A percentile compares a stretch with the other conserved stretches of the same genome.
phyloP scores from a whole-genome alignment of 2,797 vertebrate genomes.

The Sebastes trivittatus region DNA sequence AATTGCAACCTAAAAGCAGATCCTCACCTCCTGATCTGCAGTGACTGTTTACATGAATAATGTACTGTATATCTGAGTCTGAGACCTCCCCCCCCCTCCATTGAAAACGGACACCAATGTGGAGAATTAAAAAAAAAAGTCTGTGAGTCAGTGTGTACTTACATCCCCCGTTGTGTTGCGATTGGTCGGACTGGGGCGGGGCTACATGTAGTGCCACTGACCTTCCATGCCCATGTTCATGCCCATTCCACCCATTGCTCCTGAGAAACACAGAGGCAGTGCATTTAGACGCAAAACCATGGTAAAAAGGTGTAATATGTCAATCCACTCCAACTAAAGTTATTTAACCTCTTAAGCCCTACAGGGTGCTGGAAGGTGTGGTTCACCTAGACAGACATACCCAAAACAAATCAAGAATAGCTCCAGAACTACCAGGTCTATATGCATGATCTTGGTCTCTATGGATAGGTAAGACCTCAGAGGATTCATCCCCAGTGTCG shows the following conservation, averaged over 20 bases:
- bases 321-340: background rate
- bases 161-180: conserved; percentile 97
- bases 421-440: too few relatives aligned
- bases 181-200: conserved; percentile 91
- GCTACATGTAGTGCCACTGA: conserved; percentile 99
- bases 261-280: conserved; percentile 86
- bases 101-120: background rate
- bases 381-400: too few relatives aligned
- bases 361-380: too few relatives aligned
- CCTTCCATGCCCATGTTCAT: conserved; percentile 99
- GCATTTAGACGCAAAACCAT: conserved; percentile 45
- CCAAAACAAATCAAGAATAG: too few relatives aligned
- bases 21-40: background rate
- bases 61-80: background rate
- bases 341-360: background rate
- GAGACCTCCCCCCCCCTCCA: background rate
- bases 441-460: too few relatives aligned
- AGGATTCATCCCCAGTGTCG: too few relatives aligned
- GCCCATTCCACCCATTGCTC: conserved; percentile 99
- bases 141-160: conserved; percentile 83
- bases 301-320: background rate
- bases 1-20: background rate
- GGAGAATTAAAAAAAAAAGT: background rate
- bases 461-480: too few relatives aligned
- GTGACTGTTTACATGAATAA: background rate